phyloP scores from a whole-genome alignment of 2,797 vertebrate genomes.

The Petrocephalus schoutedeni region DNA sequence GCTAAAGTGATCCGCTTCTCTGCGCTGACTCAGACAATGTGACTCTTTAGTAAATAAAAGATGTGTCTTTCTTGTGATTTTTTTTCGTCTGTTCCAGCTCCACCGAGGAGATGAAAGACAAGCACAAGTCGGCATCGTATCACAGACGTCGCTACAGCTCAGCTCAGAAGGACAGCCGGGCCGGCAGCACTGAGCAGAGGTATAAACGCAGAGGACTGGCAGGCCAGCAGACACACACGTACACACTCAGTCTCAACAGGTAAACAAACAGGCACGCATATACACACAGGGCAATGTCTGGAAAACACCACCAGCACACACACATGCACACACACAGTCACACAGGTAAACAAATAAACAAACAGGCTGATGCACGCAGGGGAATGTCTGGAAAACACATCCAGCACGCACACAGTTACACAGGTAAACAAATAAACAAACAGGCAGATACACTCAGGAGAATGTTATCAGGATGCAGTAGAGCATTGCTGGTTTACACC shows the following conservation, averaged over 20 bases:
- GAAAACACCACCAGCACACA: background rate
- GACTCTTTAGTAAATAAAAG: background rate
- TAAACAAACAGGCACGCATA: background rate
- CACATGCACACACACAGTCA: background rate
- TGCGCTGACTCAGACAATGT: background rate
- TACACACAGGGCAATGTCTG: background rate
- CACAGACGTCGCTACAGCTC: conserved; percentile 81
- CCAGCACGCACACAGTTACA: background rate
- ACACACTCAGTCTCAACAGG: background rate
- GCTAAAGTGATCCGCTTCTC: background rate
- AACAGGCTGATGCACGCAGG: too few species aligned
- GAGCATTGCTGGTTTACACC: background rate
- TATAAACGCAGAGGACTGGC: conserved; percentile 33
- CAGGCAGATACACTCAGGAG: background rate
- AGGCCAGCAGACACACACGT: background rate
- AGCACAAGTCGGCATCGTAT: conserved; percentile 79
- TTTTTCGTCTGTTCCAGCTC: conserved; percentile 61
- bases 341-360: background rate
- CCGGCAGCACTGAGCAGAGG: conserved; percentile 86
- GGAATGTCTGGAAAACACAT: background rate
- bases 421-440: background rate
- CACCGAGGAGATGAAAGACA: conserved; percentile 82
- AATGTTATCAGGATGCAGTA: background rate
- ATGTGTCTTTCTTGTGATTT: background rate
- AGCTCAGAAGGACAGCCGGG: conserved; percentile 84